These are phyloP conservation scores for Sturnira hondurensis DNA, from an alignment of 2,113 vertebrate species.

Conservation along the genomic window DNA sequence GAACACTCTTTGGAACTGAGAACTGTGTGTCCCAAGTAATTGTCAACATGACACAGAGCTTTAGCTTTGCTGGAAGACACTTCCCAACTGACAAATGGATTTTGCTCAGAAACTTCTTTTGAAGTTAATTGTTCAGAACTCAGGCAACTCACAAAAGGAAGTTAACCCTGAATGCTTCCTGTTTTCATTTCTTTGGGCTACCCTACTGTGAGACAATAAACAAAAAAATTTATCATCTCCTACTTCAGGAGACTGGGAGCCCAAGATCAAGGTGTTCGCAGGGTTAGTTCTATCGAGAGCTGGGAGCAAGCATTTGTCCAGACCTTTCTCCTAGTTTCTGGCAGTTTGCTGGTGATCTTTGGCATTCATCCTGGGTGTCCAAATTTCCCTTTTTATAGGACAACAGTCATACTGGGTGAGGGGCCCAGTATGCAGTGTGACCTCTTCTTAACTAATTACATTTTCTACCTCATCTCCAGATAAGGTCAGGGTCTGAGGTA, in stretches of 20 bases:
- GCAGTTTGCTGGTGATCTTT: background rate
- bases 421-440: background rate
- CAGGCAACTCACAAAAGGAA: background rate
- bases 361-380: background rate
- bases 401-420: background rate
- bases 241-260: too few relatives aligned
- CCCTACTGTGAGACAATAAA: background rate
- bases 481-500: background rate
- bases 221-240: background rate
- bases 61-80: background rate
- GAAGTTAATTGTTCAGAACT: conserved; percentile 49
- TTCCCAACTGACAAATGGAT: conserved; percentile 21
- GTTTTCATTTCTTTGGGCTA: background rate
- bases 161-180: background rate
- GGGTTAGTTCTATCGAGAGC: accelerated
- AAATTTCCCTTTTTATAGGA: background rate
- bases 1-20: background rate
- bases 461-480: background rate
- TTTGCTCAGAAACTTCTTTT: conserved; percentile 34
- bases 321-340: background rate
- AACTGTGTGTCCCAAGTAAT: background rate
- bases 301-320: background rate
- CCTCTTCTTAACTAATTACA: background rate
- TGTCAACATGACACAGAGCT: conserved; percentile 47
- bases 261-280: background rate